Conservation (phyloP, 2,113 vertebrate species). For the Machaerirhynchus nigripectus region DNA sequence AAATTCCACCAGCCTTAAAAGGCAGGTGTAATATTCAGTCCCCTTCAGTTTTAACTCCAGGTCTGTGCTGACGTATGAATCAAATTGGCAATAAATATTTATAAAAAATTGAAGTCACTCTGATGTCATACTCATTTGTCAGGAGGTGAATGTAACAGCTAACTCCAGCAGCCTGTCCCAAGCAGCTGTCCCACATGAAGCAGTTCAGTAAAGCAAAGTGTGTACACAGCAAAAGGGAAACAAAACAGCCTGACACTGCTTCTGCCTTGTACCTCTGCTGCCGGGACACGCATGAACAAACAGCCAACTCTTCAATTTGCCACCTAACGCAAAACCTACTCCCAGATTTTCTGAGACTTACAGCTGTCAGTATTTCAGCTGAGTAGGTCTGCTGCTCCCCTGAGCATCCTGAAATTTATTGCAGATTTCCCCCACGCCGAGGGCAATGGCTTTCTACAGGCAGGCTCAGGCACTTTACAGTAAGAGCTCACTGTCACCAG, state of each 20-base stretch:
- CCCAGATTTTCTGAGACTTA: background rate
- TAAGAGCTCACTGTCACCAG: background rate
- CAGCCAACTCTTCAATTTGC: background rate
- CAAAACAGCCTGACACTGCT: background rate
- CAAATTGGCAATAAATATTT: background rate
- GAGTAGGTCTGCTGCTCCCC: background rate
- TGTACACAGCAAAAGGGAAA: background rate
- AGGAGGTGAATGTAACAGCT: background rate
- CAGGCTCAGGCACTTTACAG: background rate
- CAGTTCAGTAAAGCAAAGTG: background rate
- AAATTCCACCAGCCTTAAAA: background rate
- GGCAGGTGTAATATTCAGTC: background rate
- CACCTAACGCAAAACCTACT: background rate
- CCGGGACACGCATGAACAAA: background rate
- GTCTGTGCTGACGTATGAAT: background rate
- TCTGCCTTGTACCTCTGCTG: background rate
- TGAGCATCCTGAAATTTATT: background rate
- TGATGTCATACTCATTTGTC: background rate
- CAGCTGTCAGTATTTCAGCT: background rate
- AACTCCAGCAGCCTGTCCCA: background rate
- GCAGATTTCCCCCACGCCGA: background rate
- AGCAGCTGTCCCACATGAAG: background rate
- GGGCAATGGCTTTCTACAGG: background rate
- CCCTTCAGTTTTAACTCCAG: background rate
- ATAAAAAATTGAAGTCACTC: background rate